A percentile compares a stretch with the other conserved stretches of the same genome.
Evolutionary conservation across 2,797 vertebrate genomes (phyloP).

Genomic region (Cetoscarus ocellatus): DNA sequence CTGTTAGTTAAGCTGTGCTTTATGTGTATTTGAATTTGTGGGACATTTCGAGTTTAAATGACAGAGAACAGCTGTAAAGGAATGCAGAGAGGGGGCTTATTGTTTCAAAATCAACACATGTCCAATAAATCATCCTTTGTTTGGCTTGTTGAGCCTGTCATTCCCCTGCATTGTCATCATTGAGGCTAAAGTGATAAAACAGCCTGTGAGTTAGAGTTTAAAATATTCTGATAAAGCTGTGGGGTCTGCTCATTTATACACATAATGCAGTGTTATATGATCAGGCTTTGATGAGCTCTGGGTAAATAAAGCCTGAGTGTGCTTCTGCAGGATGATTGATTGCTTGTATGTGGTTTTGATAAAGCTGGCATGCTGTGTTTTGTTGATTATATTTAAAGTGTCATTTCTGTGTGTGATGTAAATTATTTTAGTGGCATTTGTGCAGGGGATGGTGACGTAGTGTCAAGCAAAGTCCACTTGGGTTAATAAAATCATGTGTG

Average conservation of each 20-base stretch:
- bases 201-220: no score
- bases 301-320: background rate
- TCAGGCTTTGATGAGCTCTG: background rate
- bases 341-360: background rate
- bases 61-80: background rate
- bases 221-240: no score
- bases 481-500: slow-evolving; percentile 58
- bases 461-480: slow-evolving; percentile 72
- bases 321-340: background rate
- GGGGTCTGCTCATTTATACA: background rate
- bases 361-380: background rate
- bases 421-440: slow-evolving; percentile 60
- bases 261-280: background rate
- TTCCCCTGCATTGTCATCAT: background rate
- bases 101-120: background rate
- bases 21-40: background rate
- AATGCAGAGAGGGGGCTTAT: background rate
- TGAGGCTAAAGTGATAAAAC: no score
- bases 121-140: slow-evolving; percentile 24
- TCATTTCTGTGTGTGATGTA: slow-evolving; percentile 16
- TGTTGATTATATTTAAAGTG: background rate
- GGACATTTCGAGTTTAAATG: background rate
- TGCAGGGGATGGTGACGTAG: slow-evolving; percentile 73
- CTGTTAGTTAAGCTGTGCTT: background rate
- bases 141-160: slow-evolving; percentile 7